Evolutionary conservation across 2,888 invertebrate species (phyloP).

Genomic region (Ceraclea dissimilis): DNA sequence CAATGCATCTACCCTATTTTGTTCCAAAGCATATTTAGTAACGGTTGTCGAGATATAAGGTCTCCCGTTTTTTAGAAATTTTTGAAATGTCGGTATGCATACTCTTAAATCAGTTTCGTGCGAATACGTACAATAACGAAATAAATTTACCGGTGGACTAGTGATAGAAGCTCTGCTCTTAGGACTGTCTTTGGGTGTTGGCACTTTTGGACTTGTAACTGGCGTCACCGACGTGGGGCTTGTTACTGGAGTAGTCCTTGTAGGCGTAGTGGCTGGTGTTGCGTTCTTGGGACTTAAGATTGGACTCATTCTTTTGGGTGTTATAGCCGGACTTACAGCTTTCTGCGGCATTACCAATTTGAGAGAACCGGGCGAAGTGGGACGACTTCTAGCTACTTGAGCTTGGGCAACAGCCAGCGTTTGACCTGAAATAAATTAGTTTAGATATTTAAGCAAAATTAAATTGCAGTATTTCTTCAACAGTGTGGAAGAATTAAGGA

Average conservation of each 20-base stretch:
- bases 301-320: conserved; percentile 9
- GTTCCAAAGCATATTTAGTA: no score
- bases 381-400: conserved; percentile 10
- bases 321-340: conserved; percentile 6
- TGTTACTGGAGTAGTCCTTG: conserved; percentile 9
- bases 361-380: conserved; percentile 21
- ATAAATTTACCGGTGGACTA: neutral
- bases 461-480: no score
- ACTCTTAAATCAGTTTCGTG: neutral
- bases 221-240: conserved; percentile 3
- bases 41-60: no score
- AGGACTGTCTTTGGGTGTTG: neutral
- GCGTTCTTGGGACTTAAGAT: conserved; percentile 15
- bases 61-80: no score
- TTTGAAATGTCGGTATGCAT: neutral
- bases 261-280: conserved; percentile 20
- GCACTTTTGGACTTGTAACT: conserved; percentile 8
- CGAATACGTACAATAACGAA: neutral
- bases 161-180: conserved; percentile 2
- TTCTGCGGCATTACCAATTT: neutral
- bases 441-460: no score
- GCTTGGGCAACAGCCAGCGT: conserved; percentile 12
- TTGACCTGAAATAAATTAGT: conserved; percentile 10
- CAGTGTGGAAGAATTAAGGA: no score
- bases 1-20: no score